These are phyloP conservation scores for Rhinopithecus roxellana DNA, from an alignment of 2,113 vertebrate species.

Conservation along the genomic window DNA sequence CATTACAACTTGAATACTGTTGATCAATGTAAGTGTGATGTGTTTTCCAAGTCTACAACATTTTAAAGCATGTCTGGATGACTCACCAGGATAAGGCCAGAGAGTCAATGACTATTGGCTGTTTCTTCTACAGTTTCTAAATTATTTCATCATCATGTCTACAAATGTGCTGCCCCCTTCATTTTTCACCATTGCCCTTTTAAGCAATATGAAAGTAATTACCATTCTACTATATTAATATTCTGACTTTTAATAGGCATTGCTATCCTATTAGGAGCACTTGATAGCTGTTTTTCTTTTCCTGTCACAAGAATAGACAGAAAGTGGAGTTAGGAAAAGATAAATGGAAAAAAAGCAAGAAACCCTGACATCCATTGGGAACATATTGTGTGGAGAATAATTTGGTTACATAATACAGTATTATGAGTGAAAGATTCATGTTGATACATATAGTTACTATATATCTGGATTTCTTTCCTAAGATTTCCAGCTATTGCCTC, in stretches of 20 bases:
- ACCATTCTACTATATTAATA: background rate
- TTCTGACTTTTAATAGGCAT: background rate
- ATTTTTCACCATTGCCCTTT: background rate
- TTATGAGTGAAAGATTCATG: background rate
- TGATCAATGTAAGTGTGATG: background rate
- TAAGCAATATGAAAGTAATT: background rate
- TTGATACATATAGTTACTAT: background rate
- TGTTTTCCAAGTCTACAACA: background rate
- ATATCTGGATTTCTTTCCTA: background rate
- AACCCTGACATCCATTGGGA: background rate
- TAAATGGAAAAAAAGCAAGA: background rate
- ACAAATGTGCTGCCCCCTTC: background rate
- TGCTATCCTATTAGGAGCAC: background rate
- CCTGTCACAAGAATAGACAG: background rate
- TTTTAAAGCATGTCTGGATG: constrained; percentile 33
- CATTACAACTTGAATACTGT: background rate
- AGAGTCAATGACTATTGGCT: background rate
- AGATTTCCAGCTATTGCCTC: background rate
- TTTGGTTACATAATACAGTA: background rate
- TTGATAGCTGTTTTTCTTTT: background rate
- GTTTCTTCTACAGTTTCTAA: background rate
- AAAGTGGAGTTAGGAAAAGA: background rate
- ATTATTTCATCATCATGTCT: background rate
- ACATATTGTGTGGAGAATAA: background rate
- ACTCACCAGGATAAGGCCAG: background rate